Evolutionary conservation across 2,113 vertebrate genomes (phyloP), one percentile per base, ranked within the genome.

Genomic region (Rattus norvegicus): DNA sequence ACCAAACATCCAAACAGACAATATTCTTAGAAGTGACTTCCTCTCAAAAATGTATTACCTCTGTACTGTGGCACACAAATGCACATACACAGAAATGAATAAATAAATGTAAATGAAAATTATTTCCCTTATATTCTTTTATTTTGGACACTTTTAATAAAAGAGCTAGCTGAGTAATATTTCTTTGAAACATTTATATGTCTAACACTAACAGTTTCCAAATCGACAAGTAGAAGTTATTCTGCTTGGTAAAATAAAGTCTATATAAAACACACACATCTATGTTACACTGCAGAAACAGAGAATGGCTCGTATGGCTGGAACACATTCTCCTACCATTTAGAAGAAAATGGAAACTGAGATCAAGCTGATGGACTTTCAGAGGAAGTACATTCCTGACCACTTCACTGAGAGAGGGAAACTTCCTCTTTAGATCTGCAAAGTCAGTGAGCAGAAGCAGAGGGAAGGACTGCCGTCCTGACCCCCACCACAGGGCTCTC

Each of bases 21-120:
- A 47, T 81, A 94, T 77, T 47, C 33, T 33, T 47, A 83, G 28
- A 92, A 96, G 72, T 88, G 61, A 95, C 4, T 13, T 75, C 43
- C n/a, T 22, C 14, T 72, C 11, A 43, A 63, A 80, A 28, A 54
- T 79, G 33, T 30, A 65, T 33, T 6, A 63, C n/a, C 22, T 43
- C n/a, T 30, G 30, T 39, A 16, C 22, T 39, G 3, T 39, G 11
- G 20, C 20, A 63, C 13, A 30, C 24, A 63, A 7, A 17, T 61
- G 12, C 6, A 61, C 30, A 61, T 39, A 73, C 10, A 75, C 4
- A 13, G 3, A 19, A 84, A 63, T 17, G 43, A 43, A 39, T 59
- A 83, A 81, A 24, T 81, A 61, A n/a, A 83, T 39, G 33, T 61
- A 83, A 83, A 81, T n/a, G 5, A 81, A 80, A 81, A 84, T 63